phyloP scores from a whole-genome alignment of 2,797 vertebrate species.

The Sebastes kiyomatsui region DNA sequence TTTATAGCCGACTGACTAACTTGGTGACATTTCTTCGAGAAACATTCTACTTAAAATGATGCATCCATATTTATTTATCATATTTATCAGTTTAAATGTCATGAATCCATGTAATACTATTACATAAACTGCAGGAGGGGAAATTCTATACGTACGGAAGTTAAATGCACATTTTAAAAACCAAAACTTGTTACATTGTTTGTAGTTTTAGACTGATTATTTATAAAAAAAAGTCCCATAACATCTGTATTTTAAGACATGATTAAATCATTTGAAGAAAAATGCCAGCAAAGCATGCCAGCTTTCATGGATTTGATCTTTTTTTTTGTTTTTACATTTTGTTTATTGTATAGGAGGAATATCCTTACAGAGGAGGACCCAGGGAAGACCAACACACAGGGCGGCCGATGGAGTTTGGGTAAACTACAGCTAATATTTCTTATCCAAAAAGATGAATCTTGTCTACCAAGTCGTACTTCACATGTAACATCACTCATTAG shows the following conservation, averaged over 20 bases:
- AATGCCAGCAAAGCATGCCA: not conserved
- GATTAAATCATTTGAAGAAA: not conserved
- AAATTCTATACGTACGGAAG: not conserved
- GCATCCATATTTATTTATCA: not conserved
- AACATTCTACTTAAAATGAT: not conserved
- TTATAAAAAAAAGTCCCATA: not conserved
- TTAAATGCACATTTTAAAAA: not conserved
- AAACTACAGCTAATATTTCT: constrained; percentile 25
- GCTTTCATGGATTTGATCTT: not conserved
- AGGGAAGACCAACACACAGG: constrained; percentile 78
- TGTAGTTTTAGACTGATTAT: not conserved
- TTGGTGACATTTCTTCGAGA: not conserved
- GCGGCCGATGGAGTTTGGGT: constrained; percentile 81
- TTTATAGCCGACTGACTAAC: not conserved
- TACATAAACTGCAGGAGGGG: not conserved
- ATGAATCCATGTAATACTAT: not conserved
- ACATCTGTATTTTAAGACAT: not conserved
- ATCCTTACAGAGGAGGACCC: constrained; percentile 77
- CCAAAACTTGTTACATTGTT: not conserved
- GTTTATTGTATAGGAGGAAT: constrained; percentile 72
- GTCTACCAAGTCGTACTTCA: not conserved
- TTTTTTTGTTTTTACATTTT: not conserved
- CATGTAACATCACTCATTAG: not conserved
- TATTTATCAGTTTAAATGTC: not conserved
- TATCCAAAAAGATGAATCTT: not conserved